A percentile compares a stretch with the other conserved stretches of the same genome.
phyloP scores from a whole-genome alignment of 2,888 invertebrate species.

The Epistrophella euchroma region DNA sequence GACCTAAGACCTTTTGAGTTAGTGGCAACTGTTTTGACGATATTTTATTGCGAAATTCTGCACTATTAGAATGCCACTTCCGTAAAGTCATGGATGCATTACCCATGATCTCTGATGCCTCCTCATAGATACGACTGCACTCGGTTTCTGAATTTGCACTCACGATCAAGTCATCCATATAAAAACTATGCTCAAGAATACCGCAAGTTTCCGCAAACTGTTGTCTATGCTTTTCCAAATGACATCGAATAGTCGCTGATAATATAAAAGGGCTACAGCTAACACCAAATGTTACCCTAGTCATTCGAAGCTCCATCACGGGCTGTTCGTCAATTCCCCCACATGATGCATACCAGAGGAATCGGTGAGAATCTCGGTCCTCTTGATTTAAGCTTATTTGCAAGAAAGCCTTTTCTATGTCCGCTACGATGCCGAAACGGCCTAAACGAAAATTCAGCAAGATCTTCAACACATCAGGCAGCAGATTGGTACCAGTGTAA shows the following conservation, averaged over 20 bases:
- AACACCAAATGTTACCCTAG: constrained; percentile 40
- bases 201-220: constrained; percentile 22
- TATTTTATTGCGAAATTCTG: neutral
- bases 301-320: constrained; percentile 29
- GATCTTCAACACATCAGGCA: constrained; percentile 37
- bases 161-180: constrained; percentile 37
- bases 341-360: neutral
- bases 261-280: constrained; percentile 40
- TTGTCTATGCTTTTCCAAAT: neutral
- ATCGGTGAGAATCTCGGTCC: constrained; percentile 32
- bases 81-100: constrained; percentile 32
- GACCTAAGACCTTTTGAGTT: neutral
- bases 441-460: constrained; percentile 31
- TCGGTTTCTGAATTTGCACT: constrained; percentile 18
- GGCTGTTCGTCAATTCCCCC: neutral
- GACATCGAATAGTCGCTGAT: constrained; percentile 23
- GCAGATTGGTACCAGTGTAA: constrained; percentile 21
- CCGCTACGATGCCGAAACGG: constrained; percentile 33
- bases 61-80: constrained; percentile 40
- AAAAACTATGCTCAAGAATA: constrained; percentile 18
- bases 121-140: neutral
- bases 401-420: constrained; percentile 38
- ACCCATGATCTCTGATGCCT: constrained; percentile 18
- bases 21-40: neutral
- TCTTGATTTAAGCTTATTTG: constrained; percentile 8